Conservation (phyloP, 2,797 vertebrate genomes). For the Platalea minor region DNA sequence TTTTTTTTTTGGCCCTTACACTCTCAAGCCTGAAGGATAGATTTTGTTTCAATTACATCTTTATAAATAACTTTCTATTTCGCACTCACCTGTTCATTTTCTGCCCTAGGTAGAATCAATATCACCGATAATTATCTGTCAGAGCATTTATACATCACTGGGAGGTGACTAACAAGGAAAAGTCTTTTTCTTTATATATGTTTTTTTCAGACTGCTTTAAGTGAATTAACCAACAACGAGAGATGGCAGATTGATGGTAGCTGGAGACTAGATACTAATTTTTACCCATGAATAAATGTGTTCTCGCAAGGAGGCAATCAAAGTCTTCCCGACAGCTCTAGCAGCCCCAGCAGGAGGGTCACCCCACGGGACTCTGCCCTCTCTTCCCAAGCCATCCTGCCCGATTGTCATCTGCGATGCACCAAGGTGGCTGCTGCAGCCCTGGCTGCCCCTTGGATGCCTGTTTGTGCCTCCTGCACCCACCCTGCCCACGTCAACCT, state of each 20-base stretch:
- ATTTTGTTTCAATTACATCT: conserved; percentile 38
- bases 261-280: background rate
- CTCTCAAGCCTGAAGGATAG: background rate
- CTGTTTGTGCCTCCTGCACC: background rate
- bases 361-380: accelerated
- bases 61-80: conserved; percentile 46
- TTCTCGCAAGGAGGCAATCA: background rate
- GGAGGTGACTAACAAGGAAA: conserved; percentile 13
- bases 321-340: background rate
- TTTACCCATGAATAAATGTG: background rate
- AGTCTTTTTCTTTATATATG: background rate
- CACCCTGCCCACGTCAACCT: background rate
- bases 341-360: background rate
- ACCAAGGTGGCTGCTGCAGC: background rate
- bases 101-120: conserved; percentile 38
- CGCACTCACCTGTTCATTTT: conserved; percentile 15
- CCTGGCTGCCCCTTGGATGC: background rate
- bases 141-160: background rate
- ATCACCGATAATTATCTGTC: conserved; percentile 32
- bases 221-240: background rate
- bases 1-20: background rate
- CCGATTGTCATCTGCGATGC: background rate
- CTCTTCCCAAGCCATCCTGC: background rate
- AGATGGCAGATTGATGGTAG: background rate
- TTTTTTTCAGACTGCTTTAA: background rate